phyloP scores from a whole-genome alignment of 2,797 vertebrate genomes.

The Nannoperca australis region DNA sequence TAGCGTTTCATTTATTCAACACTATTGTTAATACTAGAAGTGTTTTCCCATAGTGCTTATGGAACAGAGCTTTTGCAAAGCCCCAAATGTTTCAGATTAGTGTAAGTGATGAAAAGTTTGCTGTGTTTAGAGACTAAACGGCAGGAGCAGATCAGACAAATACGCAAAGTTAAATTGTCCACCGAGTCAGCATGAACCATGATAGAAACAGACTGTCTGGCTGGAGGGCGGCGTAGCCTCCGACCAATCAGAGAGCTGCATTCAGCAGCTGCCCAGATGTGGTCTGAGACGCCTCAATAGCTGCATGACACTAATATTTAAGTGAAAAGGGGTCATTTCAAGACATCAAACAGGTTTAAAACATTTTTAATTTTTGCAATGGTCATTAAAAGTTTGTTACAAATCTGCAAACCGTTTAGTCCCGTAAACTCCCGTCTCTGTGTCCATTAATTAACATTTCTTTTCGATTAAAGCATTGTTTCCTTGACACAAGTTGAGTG shows the following conservation, averaged over 20 bases:
- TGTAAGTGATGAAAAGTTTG: background rate
- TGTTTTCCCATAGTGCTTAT: background rate
- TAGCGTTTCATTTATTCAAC: background rate
- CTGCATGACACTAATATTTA: background rate
- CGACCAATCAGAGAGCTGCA: slow-evolving; percentile 85
- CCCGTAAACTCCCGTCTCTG: too few relatives aligned
- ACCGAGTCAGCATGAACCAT: background rate
- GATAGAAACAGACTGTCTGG: slow-evolving; percentile 1
- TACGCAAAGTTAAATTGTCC: background rate
- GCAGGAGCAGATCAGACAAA: background rate
- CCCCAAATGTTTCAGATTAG: background rate
- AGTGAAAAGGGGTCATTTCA: background rate
- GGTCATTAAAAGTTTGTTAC: background rate
- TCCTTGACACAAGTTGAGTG: too few relatives aligned
- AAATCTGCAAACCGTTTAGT: background rate
- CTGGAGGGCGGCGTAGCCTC: slow-evolving; percentile 74
- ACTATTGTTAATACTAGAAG: background rate
- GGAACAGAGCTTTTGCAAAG: background rate
- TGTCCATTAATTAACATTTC: background rate
- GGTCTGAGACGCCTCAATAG: slow-evolving; percentile 17
- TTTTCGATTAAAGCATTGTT: background rate
- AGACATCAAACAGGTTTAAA: background rate
- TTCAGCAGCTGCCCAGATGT: slow-evolving; percentile 85
- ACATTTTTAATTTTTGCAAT: background rate
- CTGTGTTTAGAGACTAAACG: background rate